Evolutionary conservation across 1,140 invertebrate species (phyloP).

Genomic region (Orchesella cincta): DNA sequence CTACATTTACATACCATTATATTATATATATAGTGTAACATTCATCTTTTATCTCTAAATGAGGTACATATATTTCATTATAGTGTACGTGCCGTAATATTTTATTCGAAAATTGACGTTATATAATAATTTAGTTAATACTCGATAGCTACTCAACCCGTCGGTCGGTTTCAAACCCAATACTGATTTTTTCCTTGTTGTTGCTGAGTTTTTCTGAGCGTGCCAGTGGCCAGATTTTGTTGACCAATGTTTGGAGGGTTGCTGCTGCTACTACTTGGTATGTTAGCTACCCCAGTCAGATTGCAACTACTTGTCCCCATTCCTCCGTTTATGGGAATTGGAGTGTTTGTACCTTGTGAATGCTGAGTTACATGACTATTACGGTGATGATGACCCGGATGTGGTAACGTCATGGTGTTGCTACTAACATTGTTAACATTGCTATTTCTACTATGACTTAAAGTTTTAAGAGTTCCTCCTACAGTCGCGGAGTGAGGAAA

Average conservation of each 20-base stretch:
- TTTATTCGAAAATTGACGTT: no score
- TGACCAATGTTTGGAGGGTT: conserved; percentile 14
- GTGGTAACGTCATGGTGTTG: conserved; percentile 12
- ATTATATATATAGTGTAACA: no score
- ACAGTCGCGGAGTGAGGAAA: conserved; percentile 19
- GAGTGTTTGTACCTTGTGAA: conserved; percentile 26
- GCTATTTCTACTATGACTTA: neutral
- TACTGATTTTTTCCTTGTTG: conserved; percentile 49
- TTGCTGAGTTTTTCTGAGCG: conserved; percentile 34
- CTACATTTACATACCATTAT: no score
- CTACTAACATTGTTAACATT: neutral
- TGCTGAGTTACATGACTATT: conserved; percentile 10
- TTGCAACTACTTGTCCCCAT: neutral
- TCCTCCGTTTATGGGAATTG: neutral
- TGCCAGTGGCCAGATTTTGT: conserved; percentile 32
- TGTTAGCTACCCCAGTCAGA: neutral
- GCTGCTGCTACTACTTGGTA: conserved; percentile 23
- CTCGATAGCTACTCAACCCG: no score
- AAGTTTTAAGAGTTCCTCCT: conserved; percentile 7
- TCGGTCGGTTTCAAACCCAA: conserved; percentile 47
- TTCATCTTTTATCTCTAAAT: no score
- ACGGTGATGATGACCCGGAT: conserved; percentile 6
- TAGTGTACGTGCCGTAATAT: no score
- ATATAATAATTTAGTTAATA: no score
- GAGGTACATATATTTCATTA: no score